Percentiles rank a stretch among this genome's conserved stretches.
phyloP scores from a whole-genome alignment of 2,888 invertebrate species.

The Taenaris catops region DNA sequence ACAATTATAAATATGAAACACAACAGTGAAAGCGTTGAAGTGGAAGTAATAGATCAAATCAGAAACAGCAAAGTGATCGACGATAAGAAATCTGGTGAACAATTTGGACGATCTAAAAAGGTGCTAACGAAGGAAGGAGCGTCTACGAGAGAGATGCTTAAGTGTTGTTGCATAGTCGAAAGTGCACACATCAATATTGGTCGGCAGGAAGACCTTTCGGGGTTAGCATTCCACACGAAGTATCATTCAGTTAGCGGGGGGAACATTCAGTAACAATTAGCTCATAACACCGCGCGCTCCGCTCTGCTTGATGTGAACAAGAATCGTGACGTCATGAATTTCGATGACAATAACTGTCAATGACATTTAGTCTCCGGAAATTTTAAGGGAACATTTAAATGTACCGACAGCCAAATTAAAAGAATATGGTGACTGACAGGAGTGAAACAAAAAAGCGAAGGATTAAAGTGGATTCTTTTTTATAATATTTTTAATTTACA shows the following conservation, averaged over 20 bases:
- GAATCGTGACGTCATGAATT: conserved; percentile 17
- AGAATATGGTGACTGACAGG: too few species aligned
- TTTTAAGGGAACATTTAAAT: too few species aligned
- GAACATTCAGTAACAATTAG: conserved; percentile 57
- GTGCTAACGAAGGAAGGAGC: conserved; percentile 78
- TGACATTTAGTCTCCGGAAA: too few species aligned
- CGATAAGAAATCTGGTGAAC: conserved; percentile 48
- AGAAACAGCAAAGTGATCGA: conserved; percentile 32
- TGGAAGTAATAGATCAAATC: conserved; percentile 14
- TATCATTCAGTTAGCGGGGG: conserved; percentile 60
- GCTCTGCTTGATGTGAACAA: conserved; percentile 35
- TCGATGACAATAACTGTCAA: too few species aligned
- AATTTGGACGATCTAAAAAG: conserved; percentile 78
- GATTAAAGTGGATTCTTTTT: too few species aligned
- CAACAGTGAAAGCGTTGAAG: conserved; percentile 4
- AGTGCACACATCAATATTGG: conserved; percentile 63
- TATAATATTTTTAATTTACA: too few species aligned
- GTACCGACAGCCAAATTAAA: too few species aligned
- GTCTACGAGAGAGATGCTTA: conserved; percentile 61
- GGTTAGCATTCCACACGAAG: conserved; percentile 70
- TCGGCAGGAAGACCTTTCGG: conserved; percentile 43
- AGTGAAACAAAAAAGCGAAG: too few species aligned
- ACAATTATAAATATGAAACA: too few species aligned
- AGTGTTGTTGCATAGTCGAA: conserved; percentile 62
- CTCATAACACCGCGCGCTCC: conserved; percentile 65